Conservation (phyloP, 2,113 vertebrate genomes). For the Bubo bubo region DNA sequence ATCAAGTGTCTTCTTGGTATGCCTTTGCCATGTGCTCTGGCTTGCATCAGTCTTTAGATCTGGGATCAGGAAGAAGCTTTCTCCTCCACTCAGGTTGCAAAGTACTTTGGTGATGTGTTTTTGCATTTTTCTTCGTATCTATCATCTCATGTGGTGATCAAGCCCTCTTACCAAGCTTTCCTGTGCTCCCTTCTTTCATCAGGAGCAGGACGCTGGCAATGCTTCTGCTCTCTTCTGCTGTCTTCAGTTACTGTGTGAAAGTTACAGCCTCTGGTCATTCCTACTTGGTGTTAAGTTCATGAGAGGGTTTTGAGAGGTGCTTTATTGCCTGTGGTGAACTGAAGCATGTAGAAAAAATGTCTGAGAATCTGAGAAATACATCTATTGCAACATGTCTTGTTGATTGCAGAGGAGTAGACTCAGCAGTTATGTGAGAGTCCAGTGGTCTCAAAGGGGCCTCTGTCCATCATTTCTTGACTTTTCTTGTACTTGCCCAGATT, state of each 20-base stretch:
- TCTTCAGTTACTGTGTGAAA: neutral
- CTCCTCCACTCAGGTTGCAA: neutral
- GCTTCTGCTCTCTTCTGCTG: neutral
- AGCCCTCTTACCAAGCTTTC: neutral
- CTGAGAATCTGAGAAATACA: neutral
- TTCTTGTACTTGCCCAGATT: neutral
- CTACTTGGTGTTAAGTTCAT: neutral
- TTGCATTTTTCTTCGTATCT: neutral
- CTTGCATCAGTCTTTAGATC: neutral
- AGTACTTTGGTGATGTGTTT: neutral
- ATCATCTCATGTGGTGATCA: neutral
- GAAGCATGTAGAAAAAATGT: neutral
- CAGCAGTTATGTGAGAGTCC: neutral
- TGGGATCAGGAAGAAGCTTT: neutral
- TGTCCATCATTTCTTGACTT: neutral
- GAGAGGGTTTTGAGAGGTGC: neutral
- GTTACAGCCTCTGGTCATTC: neutral
- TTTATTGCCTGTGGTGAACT: neutral
- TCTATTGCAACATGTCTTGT: neutral
- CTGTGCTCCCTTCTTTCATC: neutral
- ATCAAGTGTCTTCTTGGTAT: neutral
- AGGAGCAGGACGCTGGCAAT: neutral
- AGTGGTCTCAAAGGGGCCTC: neutral
- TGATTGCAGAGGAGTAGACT: neutral
- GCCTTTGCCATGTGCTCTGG: neutral